A percentile compares a stretch with the other conserved stretches of the same genome.
Conservation (phyloP, 2,888 invertebrate genomes). For the Campoplex capitator region DNA sequence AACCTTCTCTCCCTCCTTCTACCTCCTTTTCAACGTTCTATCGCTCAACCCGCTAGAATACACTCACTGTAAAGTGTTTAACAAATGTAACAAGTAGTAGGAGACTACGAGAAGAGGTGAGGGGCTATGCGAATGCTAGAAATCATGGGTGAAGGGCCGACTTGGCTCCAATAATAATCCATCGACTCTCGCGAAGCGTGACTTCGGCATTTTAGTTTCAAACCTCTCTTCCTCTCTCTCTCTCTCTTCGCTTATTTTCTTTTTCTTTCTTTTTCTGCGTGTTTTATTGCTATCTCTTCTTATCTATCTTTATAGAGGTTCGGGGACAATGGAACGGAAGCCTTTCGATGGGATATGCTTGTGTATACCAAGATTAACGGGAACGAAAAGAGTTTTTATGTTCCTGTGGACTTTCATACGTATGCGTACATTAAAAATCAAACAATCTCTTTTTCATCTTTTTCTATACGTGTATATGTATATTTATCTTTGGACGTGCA, state of each 20-base stretch:
- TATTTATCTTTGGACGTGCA: background rate
- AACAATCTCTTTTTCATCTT: slow-evolving; percentile 29
- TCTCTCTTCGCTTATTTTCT: slow-evolving; percentile 38
- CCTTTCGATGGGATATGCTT: slow-evolving; percentile 20
- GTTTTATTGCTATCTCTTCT: slow-evolving; percentile 25
- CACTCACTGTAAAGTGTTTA: slow-evolving; percentile 55
- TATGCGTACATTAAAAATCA: slow-evolving; percentile 12
- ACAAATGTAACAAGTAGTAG: slow-evolving; percentile 65
- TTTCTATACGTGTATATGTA: background rate
- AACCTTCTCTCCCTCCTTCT: slow-evolving; percentile 54
- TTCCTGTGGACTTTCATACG: slow-evolving; percentile 13
- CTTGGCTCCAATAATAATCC: slow-evolving; percentile 47
- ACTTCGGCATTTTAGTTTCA: slow-evolving; percentile 49
- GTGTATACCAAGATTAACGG: slow-evolving; percentile 35
- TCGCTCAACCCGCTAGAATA: slow-evolving; percentile 19
- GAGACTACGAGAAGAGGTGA: slow-evolving; percentile 17
- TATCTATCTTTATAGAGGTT: slow-evolving; percentile 25
- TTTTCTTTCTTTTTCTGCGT: slow-evolving; percentile 14
- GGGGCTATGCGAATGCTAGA: slow-evolving; percentile 36
- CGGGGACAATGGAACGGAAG: slow-evolving; percentile 49
- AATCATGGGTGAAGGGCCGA: slow-evolving; percentile 62
- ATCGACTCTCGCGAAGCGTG: slow-evolving; percentile 56
- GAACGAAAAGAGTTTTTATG: slow-evolving; percentile 17
- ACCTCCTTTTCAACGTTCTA: slow-evolving; percentile 49
- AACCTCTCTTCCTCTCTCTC: slow-evolving; percentile 21